Evolutionary conservation across 2,113 vertebrate species (phyloP), one percentile per base, ranked within the genome.

Genomic region (Gila orcuttii): DNA sequence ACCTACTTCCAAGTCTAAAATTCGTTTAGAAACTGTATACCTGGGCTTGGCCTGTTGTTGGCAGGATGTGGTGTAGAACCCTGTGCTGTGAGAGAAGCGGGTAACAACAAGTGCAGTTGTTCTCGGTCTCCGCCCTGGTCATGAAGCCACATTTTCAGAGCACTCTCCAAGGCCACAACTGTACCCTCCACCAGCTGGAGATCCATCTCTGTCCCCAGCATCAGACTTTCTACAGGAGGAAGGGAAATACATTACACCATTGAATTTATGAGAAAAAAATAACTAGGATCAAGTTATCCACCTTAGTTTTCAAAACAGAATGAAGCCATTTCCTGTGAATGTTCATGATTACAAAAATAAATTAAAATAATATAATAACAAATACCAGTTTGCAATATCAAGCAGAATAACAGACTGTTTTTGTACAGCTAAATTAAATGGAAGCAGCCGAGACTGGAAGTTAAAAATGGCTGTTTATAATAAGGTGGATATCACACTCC

Each of bases 131-230:
- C 95, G 28, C 94, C 91, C 6, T 91, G 95, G 80, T 96, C 96
- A 1, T 97, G 96, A 13, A 99, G 94, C 98, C 98, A 99, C 0
- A 92, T 90, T 92, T 99, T 99, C 83, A 99, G 95, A 86, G 96
- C 90, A 50, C 86, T 95, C 90, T 99, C 98, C 90, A 99, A 84
- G 88, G 96, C 95, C 52, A 96, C 84, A 55, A 94, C 91, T 4
- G 94, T 96, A 80, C 96, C 96, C 85, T 96, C 96, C 86, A 97
- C 81, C 8, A 84, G 93, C 90, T 96, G 96, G 85, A 97, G 90
- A 83, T 98, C 96, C 0, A 97, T 92, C 87, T 97, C 97, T 39
- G 93, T 94, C 39, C 93, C 96, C 90, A 96, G 89, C 91, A 95
- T 88, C 86, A 93, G 87, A 85, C 84, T 88, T 4, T 97, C 97